Conservation (phyloP, 2,888 invertebrate genomes). For the Liodrosophila aerea region DNA sequence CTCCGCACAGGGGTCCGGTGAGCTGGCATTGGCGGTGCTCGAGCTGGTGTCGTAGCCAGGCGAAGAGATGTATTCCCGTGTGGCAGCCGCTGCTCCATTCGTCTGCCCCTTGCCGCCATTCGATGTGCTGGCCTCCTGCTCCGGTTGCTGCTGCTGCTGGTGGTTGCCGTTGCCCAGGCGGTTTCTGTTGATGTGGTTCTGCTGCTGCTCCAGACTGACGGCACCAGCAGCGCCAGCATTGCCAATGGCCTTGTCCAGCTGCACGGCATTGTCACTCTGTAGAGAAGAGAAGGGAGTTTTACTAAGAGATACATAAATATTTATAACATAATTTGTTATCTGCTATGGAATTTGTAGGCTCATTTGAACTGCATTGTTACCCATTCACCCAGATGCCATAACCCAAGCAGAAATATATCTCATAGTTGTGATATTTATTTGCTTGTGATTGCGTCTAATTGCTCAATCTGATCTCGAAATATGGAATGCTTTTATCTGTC, state of each 20-base stretch:
- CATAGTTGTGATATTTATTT: slow-evolving; percentile 55
- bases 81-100: slow-evolving; percentile 45
- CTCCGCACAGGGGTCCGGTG: slow-evolving; percentile 87
- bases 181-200: slow-evolving; percentile 64
- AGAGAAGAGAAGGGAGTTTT: background rate
- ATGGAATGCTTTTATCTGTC: slow-evolving; percentile 21
- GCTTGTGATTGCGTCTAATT: slow-evolving; percentile 58
- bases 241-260: slow-evolving; percentile 80
- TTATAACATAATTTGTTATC: background rate
- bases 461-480: slow-evolving; percentile 47
- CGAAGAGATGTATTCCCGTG: slow-evolving; percentile 80
- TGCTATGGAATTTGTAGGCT: no score
- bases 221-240: slow-evolving; percentile 16
- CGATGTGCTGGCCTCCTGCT: slow-evolving; percentile 49
- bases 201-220: slow-evolving; percentile 50
- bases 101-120: slow-evolving; percentile 24
- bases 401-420: slow-evolving; percentile 40
- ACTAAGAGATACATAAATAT: background rate
- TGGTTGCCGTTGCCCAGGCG: slow-evolving; percentile 52
- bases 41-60: slow-evolving; percentile 87
- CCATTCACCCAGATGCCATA: slow-evolving; percentile 32
- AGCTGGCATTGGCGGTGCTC: slow-evolving; percentile 87
- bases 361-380: slow-evolving; percentile 19
- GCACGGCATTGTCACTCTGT: slow-evolving; percentile 86
- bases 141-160: slow-evolving; percentile 4